Evolutionary conservation across 2,113 vertebrate genomes (phyloP), one percentile per base, ranked within the genome.

Genomic region (Aspiorhynchus laticeps): DNA sequence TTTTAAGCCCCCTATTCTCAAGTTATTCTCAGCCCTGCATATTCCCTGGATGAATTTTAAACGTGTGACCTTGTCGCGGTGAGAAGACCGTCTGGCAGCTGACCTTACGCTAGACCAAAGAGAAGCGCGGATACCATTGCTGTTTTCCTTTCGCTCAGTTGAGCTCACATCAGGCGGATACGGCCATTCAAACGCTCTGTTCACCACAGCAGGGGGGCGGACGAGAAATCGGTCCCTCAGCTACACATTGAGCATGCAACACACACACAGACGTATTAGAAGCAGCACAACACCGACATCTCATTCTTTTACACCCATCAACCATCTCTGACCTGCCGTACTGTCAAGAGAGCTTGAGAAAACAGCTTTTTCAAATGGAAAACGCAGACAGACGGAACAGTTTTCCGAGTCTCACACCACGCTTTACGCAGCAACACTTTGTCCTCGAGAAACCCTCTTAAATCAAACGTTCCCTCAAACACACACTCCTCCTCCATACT

Each of bases 61-160:
- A 10, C 0, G 8, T 86, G 85, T 91, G 91, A 91, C 94, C 93
- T 92, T 93, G 90, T 89, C 89, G 90, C 69, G 38, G 46, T 19
- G 36, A 69, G 59, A 28, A 59, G 56, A 36, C 21, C 71, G 24
- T 67, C 82, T 88, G 46, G 56, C 82, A 71, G 36, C 17, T 88
- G 88, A 88, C 88, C 90, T 84, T 41, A 88, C 79, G 38, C 38
- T 31, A 24, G 28, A 88, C 89, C 88, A 65, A 19, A 21, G 75
- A 91, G 88, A 79, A 31, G 67, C 26, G 7, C 36, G 87, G 61
- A 87, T 83, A 87, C 90, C 83, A 46, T 48, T 38, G 65, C 85
- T 91, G 90, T 92, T 92, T 90, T 86, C 91, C 88, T 93, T 91
- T 90, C 46, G 65, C 90, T 75, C 86, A 48, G 89, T 77, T 92